A percentile compares a stretch with the other conserved stretches of the same genome.
Conservation (phyloP, 2,113 vertebrate genomes). For the Leucoraja erinaceus region DNA sequence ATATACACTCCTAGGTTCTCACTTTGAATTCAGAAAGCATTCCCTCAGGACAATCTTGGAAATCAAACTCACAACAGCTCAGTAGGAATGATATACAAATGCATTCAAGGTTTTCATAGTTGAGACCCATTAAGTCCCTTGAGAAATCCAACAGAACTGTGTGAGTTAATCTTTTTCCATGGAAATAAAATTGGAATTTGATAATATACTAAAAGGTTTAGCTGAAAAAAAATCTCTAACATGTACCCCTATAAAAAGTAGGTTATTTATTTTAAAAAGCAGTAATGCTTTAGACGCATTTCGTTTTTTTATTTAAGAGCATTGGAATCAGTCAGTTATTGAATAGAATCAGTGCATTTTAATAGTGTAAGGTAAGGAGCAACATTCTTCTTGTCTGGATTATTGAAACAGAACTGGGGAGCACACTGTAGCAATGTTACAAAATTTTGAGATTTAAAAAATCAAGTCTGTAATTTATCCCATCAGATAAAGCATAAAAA, state of each 20-base stretch:
- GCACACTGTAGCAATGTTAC: too few species aligned
- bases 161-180: constrained; percentile 5
- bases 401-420: too few species aligned
- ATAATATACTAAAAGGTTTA: neutral
- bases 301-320: neutral
- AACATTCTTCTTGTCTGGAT: neutral
- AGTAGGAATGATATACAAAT: neutral
- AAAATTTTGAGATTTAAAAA: too few species aligned
- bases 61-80: neutral
- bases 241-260: neutral
- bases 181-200: constrained; percentile 15
- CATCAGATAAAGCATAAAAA: too few species aligned
- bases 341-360: neutral
- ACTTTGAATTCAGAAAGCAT: neutral
- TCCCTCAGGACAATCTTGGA: neutral
- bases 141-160: neutral
- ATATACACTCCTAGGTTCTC: neutral
- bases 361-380: neutral
- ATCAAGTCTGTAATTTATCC: too few species aligned
- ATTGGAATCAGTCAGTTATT: neutral
- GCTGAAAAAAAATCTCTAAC: neutral
- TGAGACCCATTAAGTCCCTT: neutral
- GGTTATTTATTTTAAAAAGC: neutral
- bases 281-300: neutral
- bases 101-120: constrained; percentile 3